A percentile compares a stretch with the other conserved stretches of the same genome.
phyloP scores from a whole-genome alignment of 2,113 vertebrate species.

The Tetrao urogallus region DNA sequence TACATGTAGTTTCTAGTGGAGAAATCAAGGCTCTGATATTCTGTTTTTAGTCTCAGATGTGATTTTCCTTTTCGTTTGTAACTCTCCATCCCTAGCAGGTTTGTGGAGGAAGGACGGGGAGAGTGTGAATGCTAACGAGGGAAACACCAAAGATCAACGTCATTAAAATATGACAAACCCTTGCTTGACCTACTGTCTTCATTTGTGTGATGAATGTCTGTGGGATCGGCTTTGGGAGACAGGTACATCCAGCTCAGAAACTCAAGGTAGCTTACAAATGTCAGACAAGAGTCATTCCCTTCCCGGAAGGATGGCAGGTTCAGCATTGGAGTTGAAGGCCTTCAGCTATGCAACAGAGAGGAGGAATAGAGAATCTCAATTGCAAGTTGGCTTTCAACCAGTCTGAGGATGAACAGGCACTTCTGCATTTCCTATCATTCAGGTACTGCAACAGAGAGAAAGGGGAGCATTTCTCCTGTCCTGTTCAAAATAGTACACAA shows the following conservation, averaged over 20 bases:
- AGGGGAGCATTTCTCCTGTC: rapidly evolving
- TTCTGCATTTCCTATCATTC: neutral
- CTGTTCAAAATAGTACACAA: rapidly evolving
- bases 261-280: neutral
- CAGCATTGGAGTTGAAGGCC: neutral
- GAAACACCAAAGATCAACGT: constrained; percentile 85
- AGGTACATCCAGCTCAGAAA: neutral
- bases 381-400: neutral
- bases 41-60: constrained; percentile 84
- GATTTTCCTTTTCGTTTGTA: constrained; percentile 85
- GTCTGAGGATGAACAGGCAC: neutral
- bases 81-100: constrained; percentile 80
- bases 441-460: neutral
- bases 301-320: neutral
- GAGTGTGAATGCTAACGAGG: constrained; percentile 80
- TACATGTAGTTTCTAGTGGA: constrained; percentile 84
- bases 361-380: neutral
- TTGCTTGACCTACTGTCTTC: constrained; percentile 68
- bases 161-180: constrained; percentile 85
- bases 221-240: neutral
- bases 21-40: constrained; percentile 82
- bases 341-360: neutral
- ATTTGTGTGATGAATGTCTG: constrained; percentile 1
- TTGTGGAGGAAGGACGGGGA: constrained; percentile 77
- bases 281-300: neutral